Base-by-base conservation (phyloP, 2,797 vertebrate species). In the Thalassophryne amazonica region DNA sequence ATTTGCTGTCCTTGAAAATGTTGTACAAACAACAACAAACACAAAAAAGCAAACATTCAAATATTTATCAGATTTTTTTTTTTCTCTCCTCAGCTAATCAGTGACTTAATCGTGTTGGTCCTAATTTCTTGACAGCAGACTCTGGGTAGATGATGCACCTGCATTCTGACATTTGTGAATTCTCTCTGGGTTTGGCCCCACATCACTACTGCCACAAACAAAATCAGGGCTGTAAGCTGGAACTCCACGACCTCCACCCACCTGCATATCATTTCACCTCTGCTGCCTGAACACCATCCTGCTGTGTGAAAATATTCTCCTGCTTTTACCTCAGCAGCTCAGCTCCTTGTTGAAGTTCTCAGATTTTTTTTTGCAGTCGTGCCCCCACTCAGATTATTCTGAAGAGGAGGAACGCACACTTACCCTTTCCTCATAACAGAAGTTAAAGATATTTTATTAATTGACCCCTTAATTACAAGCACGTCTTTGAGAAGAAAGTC, bases 191-290 rank as follows among this genome's bases (percentile, higher is more conserved):
- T n/a, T n/a, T n/a, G n/a, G n/a, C n/a, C 64, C 25, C 28, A 46
- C 27, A 49, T 69, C 61, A 69, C 76, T 73, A 68, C 49, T 13
- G 23, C 28, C 38, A 20, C 52, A 32, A 49, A 46, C 18, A 33
- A 33, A 24, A 66, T 72, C 30, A 6, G 29, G 7, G 3, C 30
- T 75, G 31, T 13, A 49, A 55, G 32, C 78, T 52, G 15, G 24
- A 49, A 48, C 42, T 48, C 17, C 9, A 23, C 30, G 31, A 59
- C 32, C 28, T 39, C 6, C 37, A 24, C 29, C 48, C 39, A 30
- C 39, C 56, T 65, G 60, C 34, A 53, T 21, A 25, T 21, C 20
- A 49, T 30, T 47, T 48, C 28, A 30, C 7, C 41, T 63, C 18
- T 21, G 27, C 36, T 12, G 27, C 32, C 29, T 23, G 43, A 60